phyloP scores from a whole-genome alignment of 1,140 invertebrate species.

The Sycophaga agraensis region DNA sequence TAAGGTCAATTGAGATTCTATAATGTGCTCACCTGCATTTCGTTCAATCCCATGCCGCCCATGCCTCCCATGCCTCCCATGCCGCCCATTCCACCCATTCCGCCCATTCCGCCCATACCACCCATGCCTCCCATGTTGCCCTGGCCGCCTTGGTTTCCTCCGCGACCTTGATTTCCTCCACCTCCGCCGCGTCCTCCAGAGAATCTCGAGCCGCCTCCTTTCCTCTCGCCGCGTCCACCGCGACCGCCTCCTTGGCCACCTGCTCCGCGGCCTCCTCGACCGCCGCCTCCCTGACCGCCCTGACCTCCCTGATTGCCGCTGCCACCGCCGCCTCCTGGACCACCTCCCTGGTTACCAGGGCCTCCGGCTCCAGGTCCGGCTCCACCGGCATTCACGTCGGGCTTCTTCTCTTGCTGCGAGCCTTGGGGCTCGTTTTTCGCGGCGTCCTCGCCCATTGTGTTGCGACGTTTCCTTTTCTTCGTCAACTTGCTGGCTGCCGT shows the following conservation, averaged over 20 bases:
- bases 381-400: slow-evolving; percentile 33
- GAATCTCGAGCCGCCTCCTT: slow-evolving; percentile 46
- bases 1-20: neutral
- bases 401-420: slow-evolving; percentile 39
- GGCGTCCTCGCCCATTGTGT: slow-evolving; percentile 44
- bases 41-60: slow-evolving; percentile 25
- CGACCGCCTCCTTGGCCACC: slow-evolving; percentile 32
- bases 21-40: slow-evolving; percentile 22
- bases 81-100: slow-evolving; percentile 35
- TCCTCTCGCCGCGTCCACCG: slow-evolving; percentile 39
- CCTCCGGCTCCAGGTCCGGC: neutral
- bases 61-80: slow-evolving; percentile 33
- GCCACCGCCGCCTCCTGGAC: slow-evolving; percentile 23
- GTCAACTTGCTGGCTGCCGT: no score
- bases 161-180: slow-evolving; percentile 35
- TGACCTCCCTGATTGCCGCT: slow-evolving; percentile 20
- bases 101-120: slow-evolving; percentile 32
- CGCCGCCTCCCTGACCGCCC: slow-evolving; percentile 25
- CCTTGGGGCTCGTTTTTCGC: slow-evolving; percentile 40
- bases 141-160: slow-evolving; percentile 34
- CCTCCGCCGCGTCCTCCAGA: slow-evolving; percentile 39
- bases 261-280: slow-evolving; percentile 3
- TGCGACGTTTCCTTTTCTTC: slow-evolving; percentile 2
- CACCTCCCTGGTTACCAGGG: slow-evolving; percentile 28
- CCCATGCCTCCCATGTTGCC: no score